Evolutionary conservation across 2,888 invertebrate genomes (phyloP).

Genomic region (Melipona bicolor): DNA sequence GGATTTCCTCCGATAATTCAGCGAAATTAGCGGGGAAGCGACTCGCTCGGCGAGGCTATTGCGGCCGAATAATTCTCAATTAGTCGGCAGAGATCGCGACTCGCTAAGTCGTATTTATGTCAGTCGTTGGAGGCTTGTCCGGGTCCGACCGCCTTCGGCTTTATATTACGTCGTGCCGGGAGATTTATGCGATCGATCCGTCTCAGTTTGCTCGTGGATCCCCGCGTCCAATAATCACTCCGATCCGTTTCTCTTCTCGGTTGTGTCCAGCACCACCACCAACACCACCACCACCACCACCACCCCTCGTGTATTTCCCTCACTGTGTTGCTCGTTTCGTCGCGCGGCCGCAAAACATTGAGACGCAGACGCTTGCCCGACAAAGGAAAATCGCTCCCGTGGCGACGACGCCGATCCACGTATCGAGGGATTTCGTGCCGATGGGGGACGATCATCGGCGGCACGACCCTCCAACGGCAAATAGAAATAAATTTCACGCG

Average conservation of each 20-base stretch:
- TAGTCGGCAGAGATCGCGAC: conserved; percentile 75
- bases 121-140: conserved; percentile 58
- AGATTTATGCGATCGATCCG: conserved; percentile 83
- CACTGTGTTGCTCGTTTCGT: neutral
- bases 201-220: conserved; percentile 81
- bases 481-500: conserved; percentile 80
- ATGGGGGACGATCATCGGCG: conserved; percentile 63
- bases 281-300: neutral
- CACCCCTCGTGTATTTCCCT: neutral
- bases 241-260: conserved; percentile 6
- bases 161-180: conserved; percentile 78
- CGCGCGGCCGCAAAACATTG: conserved; percentile 44
- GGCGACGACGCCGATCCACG: conserved; percentile 32
- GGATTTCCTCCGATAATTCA: conserved; percentile 66
- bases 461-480: conserved; percentile 77
- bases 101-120: conserved; percentile 83
- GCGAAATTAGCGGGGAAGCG: conserved; percentile 64
- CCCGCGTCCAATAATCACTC: conserved; percentile 63
- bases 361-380: conserved; percentile 36
- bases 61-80: conserved; percentile 83
- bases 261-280: too few species aligned
- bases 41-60: conserved; percentile 45
- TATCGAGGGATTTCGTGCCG: conserved; percentile 46
- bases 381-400: conserved; percentile 65
- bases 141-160: conserved; percentile 64